Evolutionary conservation across 2,888 invertebrate genomes (phyloP), one percentile per base, ranked within the genome.

Genomic region (Coremacera marginata): DNA sequence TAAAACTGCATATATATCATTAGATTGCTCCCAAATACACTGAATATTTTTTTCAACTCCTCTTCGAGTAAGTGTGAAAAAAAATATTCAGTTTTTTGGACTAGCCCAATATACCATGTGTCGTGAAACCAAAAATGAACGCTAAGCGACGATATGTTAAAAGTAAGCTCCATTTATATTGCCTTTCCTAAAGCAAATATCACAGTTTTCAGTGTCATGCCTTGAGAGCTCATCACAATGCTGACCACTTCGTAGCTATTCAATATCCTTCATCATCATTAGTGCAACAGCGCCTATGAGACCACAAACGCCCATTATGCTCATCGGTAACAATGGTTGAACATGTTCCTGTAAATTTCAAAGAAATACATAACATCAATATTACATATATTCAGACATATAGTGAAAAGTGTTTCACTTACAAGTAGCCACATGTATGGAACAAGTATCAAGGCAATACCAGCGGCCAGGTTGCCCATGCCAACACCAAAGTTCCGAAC

Each of bases 361-460:
- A 63, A 63, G 8, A 7, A n/a, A 63, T 44, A n/a, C n/a, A n/a
- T 31, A 14, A 11, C 11, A 63, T 63, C 5, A 63, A 27, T 52
- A 44, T n/a, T n/a, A n/a, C n/a, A n/a, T n/a, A n/a, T 71, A 65
- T 68, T 77, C 60, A 19, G 44, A 77, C 70, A 70, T 55, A 37
- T 19, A 25, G 52, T 31, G n/a, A 14, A 77, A 55, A 25, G 60
- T 60, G 25, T n/a, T 5, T 11, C 37, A 89, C 92, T 92, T 89
- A 95, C 94, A 91, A 94, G 87, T 84, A 93, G 91, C 94, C 94
- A 95, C 83, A 95, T 90, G 87, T 94, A 95, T 1, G 95, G 95
- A 52, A 95, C 94, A 90, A 91, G 89, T 86, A 95, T 94, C 68
- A 95, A 90, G 1, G 94, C 95, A n/a, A 95, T 89, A 19, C 95